These are phyloP conservation scores for Adelphocoris suturalis DNA, from an alignment of 2,888 invertebrate species.

Conservation along the genomic window DNA sequence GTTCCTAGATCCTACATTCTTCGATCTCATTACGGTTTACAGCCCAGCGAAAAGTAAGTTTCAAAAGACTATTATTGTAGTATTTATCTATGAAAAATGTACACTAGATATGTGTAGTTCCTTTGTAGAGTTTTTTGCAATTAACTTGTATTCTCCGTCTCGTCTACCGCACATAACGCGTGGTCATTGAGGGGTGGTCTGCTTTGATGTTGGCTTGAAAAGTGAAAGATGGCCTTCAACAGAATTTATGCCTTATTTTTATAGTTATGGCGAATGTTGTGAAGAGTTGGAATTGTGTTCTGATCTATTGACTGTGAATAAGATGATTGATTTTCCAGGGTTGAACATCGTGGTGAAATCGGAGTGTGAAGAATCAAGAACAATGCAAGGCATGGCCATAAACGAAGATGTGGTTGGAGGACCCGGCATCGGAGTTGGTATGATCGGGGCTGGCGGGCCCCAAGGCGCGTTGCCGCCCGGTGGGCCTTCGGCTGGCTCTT, in stretches of 20 bases:
- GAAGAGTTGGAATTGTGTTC: too few relatives aligned
- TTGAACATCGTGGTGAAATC: neutral
- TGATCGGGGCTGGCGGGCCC: conserved; percentile 1
- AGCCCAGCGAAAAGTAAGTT: neutral
- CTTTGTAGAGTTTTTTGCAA: too few relatives aligned
- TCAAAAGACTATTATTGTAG: neutral
- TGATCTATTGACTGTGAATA: neutral
- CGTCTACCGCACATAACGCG: neutral
- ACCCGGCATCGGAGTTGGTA: conserved; percentile 52
- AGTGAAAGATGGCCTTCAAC: neutral
- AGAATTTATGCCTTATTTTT: neutral
- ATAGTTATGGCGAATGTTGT: too few relatives aligned
- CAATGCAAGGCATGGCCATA: conserved; percentile 18
- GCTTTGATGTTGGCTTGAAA: neutral
- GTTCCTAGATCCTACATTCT: conserved; percentile 1
- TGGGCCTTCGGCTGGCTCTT: neutral
- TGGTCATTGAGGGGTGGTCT: neutral
- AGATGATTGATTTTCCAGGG: neutral
- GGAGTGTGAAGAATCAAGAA: conserved; percentile 35
- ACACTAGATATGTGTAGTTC: too few relatives aligned
- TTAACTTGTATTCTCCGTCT: neutral
- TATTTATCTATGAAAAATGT: neutral
- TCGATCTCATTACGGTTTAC: conserved; percentile 4
- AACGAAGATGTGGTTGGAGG: conserved; percentile 26
- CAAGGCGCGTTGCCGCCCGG: conserved; percentile 9